Evolutionary conservation across 2,113 vertebrate species (phyloP).

Genomic region (Galbula dea): DNA sequence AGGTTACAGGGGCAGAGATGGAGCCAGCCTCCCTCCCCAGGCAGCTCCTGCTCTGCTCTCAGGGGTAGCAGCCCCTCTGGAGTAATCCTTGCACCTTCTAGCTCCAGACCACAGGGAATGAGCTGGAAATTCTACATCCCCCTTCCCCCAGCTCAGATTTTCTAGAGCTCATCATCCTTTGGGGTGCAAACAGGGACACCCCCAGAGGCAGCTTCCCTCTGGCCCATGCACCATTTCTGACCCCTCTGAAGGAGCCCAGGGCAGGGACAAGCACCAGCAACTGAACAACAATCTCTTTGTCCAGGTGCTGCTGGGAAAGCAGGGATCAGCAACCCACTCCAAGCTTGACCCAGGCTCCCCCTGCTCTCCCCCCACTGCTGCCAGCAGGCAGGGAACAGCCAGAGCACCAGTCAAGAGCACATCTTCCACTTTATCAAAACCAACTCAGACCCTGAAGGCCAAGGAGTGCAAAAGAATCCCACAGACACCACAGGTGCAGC

Average conservation of each 20-base stretch:
- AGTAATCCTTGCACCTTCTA: not conserved
- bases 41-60: not conserved
- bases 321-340: not conserved
- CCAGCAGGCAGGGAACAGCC: not conserved
- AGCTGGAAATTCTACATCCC: not conserved
- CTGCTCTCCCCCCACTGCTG: fast-evolving
- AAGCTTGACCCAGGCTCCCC: not conserved
- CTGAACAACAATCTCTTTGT: fast-evolving
- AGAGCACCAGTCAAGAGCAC: not conserved
- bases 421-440: constrained; percentile 28
- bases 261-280: not conserved
- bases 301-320: not conserved
- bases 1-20: not conserved
- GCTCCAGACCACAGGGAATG: not conserved
- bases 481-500: not conserved
- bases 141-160: not conserved
- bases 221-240: not conserved
- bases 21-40: not conserved
- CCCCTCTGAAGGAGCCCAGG: fast-evolving
- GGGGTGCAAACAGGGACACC: not conserved
- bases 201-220: not conserved
- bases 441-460: not conserved
- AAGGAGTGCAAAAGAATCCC: constrained; percentile 36
- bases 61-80: fast-evolving
- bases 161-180: not conserved